Conservation (phyloP, 2,113 vertebrate genomes). For the Mustela lutreola region DNA sequence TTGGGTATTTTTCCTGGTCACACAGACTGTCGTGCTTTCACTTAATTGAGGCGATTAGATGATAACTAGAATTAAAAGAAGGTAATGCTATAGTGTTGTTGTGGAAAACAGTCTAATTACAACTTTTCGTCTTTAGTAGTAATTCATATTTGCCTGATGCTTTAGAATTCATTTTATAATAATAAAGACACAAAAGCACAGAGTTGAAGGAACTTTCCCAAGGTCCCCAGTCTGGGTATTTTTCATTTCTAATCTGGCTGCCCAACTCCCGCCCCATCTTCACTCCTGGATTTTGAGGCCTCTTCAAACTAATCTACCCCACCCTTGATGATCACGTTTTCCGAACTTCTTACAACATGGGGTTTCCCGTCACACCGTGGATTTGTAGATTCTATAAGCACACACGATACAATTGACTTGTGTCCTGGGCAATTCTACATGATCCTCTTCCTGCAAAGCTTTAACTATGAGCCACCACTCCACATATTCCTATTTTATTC, state of each 20-base stretch:
- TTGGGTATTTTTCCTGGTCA: background rate
- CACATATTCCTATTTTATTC: slow-evolving; percentile 20
- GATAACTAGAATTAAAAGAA: slow-evolving; percentile 54
- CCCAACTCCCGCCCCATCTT: background rate
- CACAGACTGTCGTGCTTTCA: background rate
- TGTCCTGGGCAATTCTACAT: background rate
- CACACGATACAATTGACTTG: background rate
- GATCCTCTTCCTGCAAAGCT: background rate
- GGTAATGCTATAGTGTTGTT: slow-evolving; percentile 55
- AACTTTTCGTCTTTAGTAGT: slow-evolving; percentile 47
- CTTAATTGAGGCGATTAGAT: slow-evolving; percentile 38
- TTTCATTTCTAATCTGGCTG: slow-evolving; percentile 4
- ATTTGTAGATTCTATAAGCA: background rate
- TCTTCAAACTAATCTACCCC: background rate
- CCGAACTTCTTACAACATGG: background rate
- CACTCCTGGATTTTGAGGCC: background rate
- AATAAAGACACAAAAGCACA: background rate
- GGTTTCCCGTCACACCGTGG: background rate
- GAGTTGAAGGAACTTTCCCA: slow-evolving; percentile 34
- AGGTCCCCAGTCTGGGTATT: background rate
- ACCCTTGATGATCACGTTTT: background rate
- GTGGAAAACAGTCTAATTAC: slow-evolving; percentile 48
- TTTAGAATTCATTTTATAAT: slow-evolving; percentile 60
- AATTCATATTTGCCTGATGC: slow-evolving; percentile 36
- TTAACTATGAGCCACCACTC: background rate